phyloP scores from a whole-genome alignment of 2,113 vertebrate genomes.

The Columba livia region DNA sequence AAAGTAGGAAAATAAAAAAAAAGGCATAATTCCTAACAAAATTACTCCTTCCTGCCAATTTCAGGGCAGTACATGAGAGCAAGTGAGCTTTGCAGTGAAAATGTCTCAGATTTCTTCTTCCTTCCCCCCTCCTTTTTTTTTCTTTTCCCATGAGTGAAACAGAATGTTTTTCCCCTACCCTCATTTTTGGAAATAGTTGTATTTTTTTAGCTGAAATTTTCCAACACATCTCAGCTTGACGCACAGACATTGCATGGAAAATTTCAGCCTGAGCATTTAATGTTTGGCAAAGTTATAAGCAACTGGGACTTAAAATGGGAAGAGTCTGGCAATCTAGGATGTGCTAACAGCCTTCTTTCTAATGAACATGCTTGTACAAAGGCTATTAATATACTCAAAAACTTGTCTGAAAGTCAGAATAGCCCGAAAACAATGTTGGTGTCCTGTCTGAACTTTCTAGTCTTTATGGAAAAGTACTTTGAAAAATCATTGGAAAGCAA shows the following conservation, averaged over 20 bases:
- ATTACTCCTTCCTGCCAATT: background rate
- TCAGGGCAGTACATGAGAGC: background rate
- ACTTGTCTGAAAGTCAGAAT: background rate
- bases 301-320: background rate
- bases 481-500: constrained; percentile 38
- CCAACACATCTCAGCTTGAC: constrained; percentile 35
- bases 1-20: background rate
- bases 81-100: background rate
- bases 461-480: background rate
- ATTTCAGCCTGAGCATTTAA: constrained; percentile 15
- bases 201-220: constrained; percentile 43
- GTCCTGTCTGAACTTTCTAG: constrained; percentile 21
- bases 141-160: background rate
- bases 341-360: background rate
- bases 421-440: background rate
- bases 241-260: constrained; percentile 13
- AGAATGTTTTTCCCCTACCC: background rate
- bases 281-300: constrained; percentile 12
- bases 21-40: background rate
- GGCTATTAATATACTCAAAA: background rate
- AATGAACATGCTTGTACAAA: constrained; percentile 14
- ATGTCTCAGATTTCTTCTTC: background rate
- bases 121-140: background rate
- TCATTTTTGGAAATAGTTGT: constrained; percentile 4
- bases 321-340: background rate